Evolutionary conservation across 2,888 invertebrate species (phyloP), one percentile per base, ranked within the genome.

Genomic region (Trimorus sp.): DNA sequence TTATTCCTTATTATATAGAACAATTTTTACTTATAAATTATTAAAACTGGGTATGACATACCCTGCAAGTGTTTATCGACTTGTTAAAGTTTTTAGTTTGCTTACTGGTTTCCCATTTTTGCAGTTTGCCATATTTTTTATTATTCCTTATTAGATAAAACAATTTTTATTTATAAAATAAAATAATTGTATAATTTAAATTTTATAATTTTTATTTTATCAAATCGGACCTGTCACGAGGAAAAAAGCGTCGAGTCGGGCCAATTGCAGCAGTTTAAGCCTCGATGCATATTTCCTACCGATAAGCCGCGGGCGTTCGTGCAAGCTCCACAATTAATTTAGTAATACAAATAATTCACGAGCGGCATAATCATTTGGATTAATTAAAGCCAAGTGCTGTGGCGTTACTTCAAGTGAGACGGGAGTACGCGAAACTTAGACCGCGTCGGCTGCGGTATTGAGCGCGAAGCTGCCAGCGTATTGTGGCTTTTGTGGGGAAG

Each of bases 301-400:
- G 65, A 70, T 70, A 69, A 70, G 11, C 69, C 14, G 69, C 62
- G 65, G 63, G 63, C 69, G 59, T 53, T 71, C 48, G 68, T 45
- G 73, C 53, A 69, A 82, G 74, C 69, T 74, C 83, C 74, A 84
- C 86, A 88, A 90, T 89, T 89, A 90, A 89, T 90, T 89, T 86
- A 85, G 86, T 85, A 87, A 87, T 85, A 84, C 85, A 86, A 89
- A 89, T 88, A 90, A 89, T 89, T 86, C 84, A 70, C 77, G 76
- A 45, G 81, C 83, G 85, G 86, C 82, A 89, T 88, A 88, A 89
- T 90, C 89, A 88, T 89, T 89, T 85, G 86, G 87, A 90, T 90
- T 89, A 89, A 91, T 91, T 89, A 88, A 87, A 86, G 87, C 84
- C 85, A 85, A 87, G 85, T 85, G 86, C 76, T 82, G 84, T 51